These are phyloP conservation scores for Drosophila anomalata DNA, from an alignment of 2,888 invertebrate genomes.

Conservation along the genomic window DNA sequence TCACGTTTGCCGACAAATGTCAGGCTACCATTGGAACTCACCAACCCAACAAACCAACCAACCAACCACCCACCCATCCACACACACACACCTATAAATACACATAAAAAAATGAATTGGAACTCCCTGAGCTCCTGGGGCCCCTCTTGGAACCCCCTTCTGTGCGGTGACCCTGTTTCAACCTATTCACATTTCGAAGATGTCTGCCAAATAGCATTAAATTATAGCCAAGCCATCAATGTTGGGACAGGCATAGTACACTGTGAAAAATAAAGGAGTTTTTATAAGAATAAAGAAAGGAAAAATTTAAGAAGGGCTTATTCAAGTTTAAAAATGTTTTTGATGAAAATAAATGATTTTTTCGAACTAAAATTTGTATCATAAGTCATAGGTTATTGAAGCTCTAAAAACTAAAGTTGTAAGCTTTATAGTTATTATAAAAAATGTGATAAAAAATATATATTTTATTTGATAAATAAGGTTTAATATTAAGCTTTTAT, in stretches of 20 bases:
- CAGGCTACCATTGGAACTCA: slow-evolving; percentile 29
- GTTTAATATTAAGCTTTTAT: too few species aligned
- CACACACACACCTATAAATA: slow-evolving; percentile 13
- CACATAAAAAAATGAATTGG: slow-evolving; percentile 57
- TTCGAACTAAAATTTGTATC: too few species aligned
- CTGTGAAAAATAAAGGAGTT: not conserved
- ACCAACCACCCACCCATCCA: slow-evolving; percentile 12
- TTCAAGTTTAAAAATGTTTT: too few species aligned
- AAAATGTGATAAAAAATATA: too few species aligned
- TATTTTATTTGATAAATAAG: too few species aligned
- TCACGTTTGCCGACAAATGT: slow-evolving; percentile 70
- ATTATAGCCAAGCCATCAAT: slow-evolving; percentile 61
- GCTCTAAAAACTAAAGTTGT: too few species aligned
- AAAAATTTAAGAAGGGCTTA: too few species aligned
- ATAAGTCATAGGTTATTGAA: too few species aligned
- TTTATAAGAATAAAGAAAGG: too few species aligned
- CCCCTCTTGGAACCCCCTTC: not conserved
- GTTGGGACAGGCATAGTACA: slow-evolving; percentile 7
- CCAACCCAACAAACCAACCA: not conserved
- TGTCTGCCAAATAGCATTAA: slow-evolving; percentile 67
- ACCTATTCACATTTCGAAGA: slow-evolving; percentile 73
- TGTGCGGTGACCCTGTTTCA: slow-evolving; percentile 56
- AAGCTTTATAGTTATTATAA: too few species aligned
- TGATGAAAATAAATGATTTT: too few species aligned
- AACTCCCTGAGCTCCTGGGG: slow-evolving; percentile 1